phyloP scores from a whole-genome alignment of 2,888 invertebrate species.

The Sicus ferrugineus region DNA sequence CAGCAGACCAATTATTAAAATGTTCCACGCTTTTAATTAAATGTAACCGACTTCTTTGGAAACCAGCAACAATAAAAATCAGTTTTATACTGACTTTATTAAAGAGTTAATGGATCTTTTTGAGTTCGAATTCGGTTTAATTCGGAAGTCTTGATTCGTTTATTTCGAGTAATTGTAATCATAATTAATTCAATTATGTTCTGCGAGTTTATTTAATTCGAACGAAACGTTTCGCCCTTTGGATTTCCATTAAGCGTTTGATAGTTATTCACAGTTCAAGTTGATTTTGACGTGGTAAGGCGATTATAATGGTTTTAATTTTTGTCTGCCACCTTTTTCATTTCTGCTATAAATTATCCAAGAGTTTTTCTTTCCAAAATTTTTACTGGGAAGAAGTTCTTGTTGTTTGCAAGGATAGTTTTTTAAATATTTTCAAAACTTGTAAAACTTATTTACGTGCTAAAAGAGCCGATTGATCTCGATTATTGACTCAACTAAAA shows the following conservation, averaged over 20 bases:
- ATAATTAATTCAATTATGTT: background rate
- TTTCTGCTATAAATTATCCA: too few species aligned
- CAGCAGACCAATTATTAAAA: background rate
- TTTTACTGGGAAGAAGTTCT: too few species aligned
- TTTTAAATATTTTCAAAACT: too few species aligned
- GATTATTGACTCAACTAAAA: too few species aligned
- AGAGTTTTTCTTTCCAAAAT: too few species aligned
- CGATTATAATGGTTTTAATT: conserved; percentile 15
- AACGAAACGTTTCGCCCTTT: background rate
- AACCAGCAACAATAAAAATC: background rate
- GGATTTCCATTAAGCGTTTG: background rate
- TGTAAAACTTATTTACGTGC: too few species aligned
- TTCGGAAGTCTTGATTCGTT: background rate
- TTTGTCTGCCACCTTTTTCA: background rate
- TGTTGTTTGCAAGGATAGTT: too few species aligned
- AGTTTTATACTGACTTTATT: background rate
- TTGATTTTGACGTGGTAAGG: background rate
- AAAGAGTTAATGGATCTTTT: background rate
- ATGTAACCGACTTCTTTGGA: background rate
- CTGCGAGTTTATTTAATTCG: background rate
- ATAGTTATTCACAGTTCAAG: background rate
- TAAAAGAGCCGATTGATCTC: too few species aligned
- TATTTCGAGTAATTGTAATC: background rate
- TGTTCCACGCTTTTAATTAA: background rate
- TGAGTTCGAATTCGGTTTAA: background rate